These are phyloP conservation scores for Planococcus citri DNA, from an alignment of 1,140 invertebrate species.

Conservation along the genomic window DNA sequence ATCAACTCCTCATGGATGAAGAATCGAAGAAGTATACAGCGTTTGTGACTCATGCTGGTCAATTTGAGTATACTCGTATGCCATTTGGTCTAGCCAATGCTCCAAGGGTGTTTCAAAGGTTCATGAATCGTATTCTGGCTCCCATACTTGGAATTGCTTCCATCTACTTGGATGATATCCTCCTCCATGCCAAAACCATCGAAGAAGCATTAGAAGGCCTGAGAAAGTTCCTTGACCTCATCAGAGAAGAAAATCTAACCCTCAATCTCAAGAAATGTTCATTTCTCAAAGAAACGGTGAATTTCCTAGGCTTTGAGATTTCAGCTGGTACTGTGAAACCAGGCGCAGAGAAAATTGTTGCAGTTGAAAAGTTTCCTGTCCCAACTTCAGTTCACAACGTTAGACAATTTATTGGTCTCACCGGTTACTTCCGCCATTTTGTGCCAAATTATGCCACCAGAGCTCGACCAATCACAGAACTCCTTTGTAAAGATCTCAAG, in stretches of 20 bases:
- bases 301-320: too few relatives aligned
- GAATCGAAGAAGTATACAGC: neutral
- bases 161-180: too few relatives aligned
- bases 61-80: neutral
- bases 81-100: neutral
- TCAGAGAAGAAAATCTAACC: neutral
- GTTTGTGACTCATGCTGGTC: too few relatives aligned
- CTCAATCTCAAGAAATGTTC: neutral
- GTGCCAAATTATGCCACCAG: neutral
- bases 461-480: neutral
- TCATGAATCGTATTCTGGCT: too few relatives aligned
- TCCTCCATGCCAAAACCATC: too few relatives aligned
- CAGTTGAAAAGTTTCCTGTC: neutral
- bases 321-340: neutral
- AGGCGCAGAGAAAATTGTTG: neutral
- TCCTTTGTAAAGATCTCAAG: neutral
- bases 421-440: conserved; percentile 4
- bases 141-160: too few relatives aligned
- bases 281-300: neutral
- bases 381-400: neutral
- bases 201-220: neutral
- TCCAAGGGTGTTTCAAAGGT: neutral
- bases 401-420: neutral
- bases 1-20: neutral
- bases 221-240: neutral